Percentiles rank a stretch among this genome's conserved stretches.
phyloP scores from a whole-genome alignment of 2,797 vertebrate genomes.

The Hipposideros larvatus region DNA sequence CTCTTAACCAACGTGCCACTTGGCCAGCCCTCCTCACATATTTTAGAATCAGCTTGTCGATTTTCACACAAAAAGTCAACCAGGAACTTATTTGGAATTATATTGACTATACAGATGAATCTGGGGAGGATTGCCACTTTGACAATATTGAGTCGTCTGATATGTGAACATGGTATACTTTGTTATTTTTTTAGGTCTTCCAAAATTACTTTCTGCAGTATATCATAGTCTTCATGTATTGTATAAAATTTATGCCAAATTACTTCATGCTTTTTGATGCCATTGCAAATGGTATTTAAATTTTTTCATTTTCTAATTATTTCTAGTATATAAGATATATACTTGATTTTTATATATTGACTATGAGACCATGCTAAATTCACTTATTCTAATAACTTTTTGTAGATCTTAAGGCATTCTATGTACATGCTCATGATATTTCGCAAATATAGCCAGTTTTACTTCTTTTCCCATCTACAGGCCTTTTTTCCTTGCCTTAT shows the following conservation, averaged over 20 bases:
- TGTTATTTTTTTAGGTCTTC: conserved; percentile 42
- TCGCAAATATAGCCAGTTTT: not conserved
- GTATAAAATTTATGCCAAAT: conserved; percentile 19
- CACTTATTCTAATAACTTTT: conserved; percentile 20
- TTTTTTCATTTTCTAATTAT: conserved; percentile 34
- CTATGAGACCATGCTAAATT: conserved; percentile 13
- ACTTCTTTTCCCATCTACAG: not conserved
- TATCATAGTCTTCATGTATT: conserved; percentile 23
- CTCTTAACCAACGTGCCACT: too few species aligned
- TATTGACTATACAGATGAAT: not conserved
- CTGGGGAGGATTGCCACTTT: conserved; percentile 21
- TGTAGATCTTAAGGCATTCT: not conserved
- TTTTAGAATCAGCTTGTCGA: not conserved
- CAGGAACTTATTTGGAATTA: conserved; percentile 27
- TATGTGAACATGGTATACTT: not conserved
- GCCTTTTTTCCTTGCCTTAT: not conserved
- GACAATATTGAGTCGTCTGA: conserved; percentile 10
- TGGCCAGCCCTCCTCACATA: not conserved
- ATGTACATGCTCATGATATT: not conserved
- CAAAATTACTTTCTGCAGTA: not conserved
- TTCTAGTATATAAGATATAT: not conserved
- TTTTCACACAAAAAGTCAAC: not conserved
- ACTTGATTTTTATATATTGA: conserved; percentile 15
- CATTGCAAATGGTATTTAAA: conserved; percentile 4
- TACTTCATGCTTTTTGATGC: conserved; percentile 41